These are phyloP conservation scores for Camelus dromedarius DNA, from an alignment of 2,113 vertebrate species.

Conservation along the genomic window DNA sequence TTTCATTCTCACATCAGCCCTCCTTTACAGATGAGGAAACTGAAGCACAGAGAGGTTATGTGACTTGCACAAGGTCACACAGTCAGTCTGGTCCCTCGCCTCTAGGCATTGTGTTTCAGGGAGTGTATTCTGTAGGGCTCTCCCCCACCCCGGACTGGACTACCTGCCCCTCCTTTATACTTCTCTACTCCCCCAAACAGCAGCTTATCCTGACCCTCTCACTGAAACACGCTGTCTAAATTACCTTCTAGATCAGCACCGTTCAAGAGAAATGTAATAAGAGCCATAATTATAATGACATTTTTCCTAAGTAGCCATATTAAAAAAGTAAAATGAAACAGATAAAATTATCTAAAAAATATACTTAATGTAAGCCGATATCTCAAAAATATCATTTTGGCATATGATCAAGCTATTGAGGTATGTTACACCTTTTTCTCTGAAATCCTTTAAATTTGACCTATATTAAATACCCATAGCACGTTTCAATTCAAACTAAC, in stretches of 20 bases:
- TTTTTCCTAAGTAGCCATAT: not conserved
- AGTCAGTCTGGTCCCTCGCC: not conserved
- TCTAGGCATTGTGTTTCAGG: not conserved
- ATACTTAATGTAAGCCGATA: not conserved
- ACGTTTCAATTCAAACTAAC: not conserved
- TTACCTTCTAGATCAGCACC: not conserved
- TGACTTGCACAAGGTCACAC: not conserved
- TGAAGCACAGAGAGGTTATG: not conserved
- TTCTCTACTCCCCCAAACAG: not conserved
- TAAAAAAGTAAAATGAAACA: not conserved
- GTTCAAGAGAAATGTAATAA: not conserved
- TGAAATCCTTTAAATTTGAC: not conserved
- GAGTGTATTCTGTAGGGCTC: not conserved
- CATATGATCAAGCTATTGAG: not conserved
- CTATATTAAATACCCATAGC: not conserved
- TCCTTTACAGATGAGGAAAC: not conserved
- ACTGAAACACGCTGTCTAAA: not conserved
- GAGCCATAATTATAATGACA: not conserved
- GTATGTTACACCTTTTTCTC: not conserved
- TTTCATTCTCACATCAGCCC: not conserved
- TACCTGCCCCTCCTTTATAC: not conserved
- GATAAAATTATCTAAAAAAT: not conserved
- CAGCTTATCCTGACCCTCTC: not conserved
- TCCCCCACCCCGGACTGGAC: not conserved
- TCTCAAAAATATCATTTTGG: conserved; percentile 22